Evolutionary conservation across 2,888 invertebrate genomes (phyloP).

Genomic region (Lydus trimaculatus): DNA sequence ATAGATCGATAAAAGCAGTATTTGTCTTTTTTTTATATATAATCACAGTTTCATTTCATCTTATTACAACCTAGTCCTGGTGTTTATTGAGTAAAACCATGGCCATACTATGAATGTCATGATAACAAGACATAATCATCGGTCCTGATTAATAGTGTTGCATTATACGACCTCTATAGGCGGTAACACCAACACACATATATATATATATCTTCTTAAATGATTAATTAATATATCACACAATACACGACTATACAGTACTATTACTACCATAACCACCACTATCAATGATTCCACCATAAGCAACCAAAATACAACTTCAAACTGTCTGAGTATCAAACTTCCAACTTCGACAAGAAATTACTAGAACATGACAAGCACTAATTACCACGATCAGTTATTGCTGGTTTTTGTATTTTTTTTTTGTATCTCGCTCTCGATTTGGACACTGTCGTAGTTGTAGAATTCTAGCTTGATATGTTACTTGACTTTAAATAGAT

Average conservation of each 20-base stretch:
- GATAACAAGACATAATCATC: constrained; percentile 49
- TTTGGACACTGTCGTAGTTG: neutral
- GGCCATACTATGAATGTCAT: constrained; percentile 37
- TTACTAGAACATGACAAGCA: neutral
- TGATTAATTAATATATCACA: constrained; percentile 44
- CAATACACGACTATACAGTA: constrained; percentile 19
- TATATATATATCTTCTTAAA: constrained; percentile 38
- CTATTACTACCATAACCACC: neutral
- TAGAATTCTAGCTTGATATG: neutral
- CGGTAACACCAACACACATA: constrained; percentile 26
- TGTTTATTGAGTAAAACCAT: constrained; percentile 30
- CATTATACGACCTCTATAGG: constrained; percentile 42
- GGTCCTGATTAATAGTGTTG: constrained; percentile 47
- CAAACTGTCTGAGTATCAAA: neutral
- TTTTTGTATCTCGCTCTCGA: too few relatives aligned
- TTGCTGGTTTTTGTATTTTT: neutral
- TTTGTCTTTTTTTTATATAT: neutral
- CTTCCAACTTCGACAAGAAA: neutral
- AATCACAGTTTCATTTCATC: neutral
- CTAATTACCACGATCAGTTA: constrained; percentile 6
- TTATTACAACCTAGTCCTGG: neutral
- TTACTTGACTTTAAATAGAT: neutral
- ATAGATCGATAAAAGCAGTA: neutral
- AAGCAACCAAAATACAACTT: neutral
- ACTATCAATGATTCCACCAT: neutral